phyloP scores from a whole-genome alignment of 2,888 invertebrate genomes.

The Lepidochitona cinerea region DNA sequence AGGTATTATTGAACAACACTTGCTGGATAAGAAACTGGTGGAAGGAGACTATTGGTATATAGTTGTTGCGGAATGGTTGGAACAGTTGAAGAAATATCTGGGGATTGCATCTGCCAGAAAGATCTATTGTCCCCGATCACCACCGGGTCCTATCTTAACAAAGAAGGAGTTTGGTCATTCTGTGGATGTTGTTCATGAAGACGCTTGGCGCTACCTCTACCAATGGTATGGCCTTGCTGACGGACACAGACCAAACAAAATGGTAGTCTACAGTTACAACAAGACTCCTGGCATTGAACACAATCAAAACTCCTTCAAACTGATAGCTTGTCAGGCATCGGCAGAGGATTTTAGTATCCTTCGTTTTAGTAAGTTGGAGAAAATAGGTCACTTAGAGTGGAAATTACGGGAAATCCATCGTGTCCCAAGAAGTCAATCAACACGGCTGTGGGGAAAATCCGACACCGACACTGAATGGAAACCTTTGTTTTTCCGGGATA shows the following conservation, averaged over 20 bases:
- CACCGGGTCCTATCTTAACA: conserved; percentile 58
- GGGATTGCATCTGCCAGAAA: conserved; percentile 55
- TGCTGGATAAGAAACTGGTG: conserved; percentile 51
- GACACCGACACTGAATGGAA: conserved; percentile 61
- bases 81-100: conserved; percentile 59
- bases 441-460: conserved; percentile 59
- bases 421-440: conserved; percentile 39
- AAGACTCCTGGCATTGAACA: conserved; percentile 63
- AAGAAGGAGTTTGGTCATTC: conserved; percentile 60
- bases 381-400: conserved; percentile 63
- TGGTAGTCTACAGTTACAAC: conserved; percentile 59
- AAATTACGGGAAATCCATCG: conserved; percentile 54
- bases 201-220: conserved; percentile 50
- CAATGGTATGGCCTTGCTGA: conserved; percentile 64
- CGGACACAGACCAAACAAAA: conserved; percentile 60
- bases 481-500: conserved; percentile 53
- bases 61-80: conserved; percentile 62
- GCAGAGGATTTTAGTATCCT: conserved; percentile 57
- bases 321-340: conserved; percentile 52
- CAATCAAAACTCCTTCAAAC: conserved; percentile 60
- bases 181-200: conserved; percentile 61
- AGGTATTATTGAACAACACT: conserved; percentile 51
- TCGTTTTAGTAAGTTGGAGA: conserved; percentile 64
- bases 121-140: conserved; percentile 54
- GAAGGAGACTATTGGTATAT: conserved; percentile 66